A percentile compares a stretch with the other conserved stretches of the same genome.
These are phyloP conservation scores for Lamprotornis superbus DNA, from an alignment of 2,113 vertebrate genomes.

Conservation along the genomic window DNA sequence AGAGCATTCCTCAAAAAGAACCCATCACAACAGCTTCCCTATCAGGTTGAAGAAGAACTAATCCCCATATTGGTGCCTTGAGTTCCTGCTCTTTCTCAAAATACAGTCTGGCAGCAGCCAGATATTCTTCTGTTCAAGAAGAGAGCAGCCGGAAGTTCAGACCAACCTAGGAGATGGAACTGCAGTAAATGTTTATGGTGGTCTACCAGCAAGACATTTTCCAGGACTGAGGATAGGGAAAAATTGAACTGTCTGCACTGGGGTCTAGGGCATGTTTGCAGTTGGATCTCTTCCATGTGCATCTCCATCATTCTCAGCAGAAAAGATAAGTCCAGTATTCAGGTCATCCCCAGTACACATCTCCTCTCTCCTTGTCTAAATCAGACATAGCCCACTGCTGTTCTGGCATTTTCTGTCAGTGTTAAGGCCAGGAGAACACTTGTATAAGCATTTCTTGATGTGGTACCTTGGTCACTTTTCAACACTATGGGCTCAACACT, in stretches of 20 bases:
- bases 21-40: background rate
- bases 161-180: background rate
- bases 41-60: background rate
- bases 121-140: background rate
- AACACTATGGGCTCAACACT: background rate
- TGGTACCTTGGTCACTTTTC: background rate
- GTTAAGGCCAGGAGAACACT: background rate
- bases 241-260: background rate
- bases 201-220: background rate
- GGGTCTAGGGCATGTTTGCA: background rate
- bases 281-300: background rate
- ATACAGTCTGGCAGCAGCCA: background rate
- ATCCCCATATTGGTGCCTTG: background rate
- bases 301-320: background rate
- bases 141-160: background rate
- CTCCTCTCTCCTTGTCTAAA: background rate
- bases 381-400: background rate
- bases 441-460: background rate
- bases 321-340: background rate
- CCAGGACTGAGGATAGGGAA: background rate
- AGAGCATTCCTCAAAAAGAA: background rate
- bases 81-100: background rate
- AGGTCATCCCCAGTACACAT: background rate
- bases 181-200: background rate
- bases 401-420: background rate